Evolutionary conservation across 2,113 vertebrate species (phyloP).

Genomic region (Piprites chloris): DNA sequence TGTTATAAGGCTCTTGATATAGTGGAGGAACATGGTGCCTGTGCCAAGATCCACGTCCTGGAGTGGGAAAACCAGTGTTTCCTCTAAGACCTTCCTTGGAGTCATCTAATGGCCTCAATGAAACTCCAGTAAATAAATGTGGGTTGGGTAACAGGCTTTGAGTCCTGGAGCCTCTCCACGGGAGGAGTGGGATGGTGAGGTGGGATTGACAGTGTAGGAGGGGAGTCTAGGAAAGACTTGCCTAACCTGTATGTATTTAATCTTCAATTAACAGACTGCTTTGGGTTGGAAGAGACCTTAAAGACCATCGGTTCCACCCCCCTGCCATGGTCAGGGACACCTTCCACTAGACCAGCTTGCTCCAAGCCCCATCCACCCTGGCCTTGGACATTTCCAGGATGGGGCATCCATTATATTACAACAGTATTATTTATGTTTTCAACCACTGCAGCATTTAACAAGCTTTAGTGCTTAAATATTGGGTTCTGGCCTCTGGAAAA

Average conservation of each 20-base stretch:
- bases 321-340: background rate
- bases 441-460: background rate
- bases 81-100: background rate
- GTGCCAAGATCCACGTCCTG: background rate
- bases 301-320: background rate
- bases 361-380: background rate
- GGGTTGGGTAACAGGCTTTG: background rate
- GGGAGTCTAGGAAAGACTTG: background rate
- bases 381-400: background rate
- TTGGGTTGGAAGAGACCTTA: background rate
- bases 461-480: background rate
- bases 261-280: background rate
- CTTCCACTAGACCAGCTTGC: background rate
- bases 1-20: background rate
- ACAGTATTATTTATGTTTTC: background rate
- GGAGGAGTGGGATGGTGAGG: background rate
- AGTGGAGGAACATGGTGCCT: background rate
- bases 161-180: rapidly evolving
- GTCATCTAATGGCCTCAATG: background rate
- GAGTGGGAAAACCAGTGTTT: rapidly evolving
- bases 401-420: background rate
- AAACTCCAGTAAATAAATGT: rapidly evolving
- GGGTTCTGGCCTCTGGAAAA: background rate
- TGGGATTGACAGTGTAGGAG: background rate
- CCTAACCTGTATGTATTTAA: background rate